Percentiles rank a stretch among this genome's conserved stretches.
These are phyloP conservation scores for Drosophila tripunctata DNA, from an alignment of 2,888 invertebrate species.

Conservation along the genomic window DNA sequence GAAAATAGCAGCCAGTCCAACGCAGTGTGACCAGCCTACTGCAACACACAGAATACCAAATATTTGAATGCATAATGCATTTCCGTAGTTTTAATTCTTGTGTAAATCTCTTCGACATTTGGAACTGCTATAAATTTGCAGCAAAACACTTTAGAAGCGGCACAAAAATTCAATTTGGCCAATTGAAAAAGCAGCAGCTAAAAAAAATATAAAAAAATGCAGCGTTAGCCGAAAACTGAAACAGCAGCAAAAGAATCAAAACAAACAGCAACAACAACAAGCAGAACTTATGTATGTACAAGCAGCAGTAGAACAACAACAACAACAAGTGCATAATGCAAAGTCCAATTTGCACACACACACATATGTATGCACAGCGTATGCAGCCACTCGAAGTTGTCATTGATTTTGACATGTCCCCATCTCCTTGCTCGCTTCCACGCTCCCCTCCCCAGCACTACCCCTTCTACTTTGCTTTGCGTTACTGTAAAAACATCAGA, in stretches of 20 bases:
- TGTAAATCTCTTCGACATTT: slow-evolving; percentile 31
- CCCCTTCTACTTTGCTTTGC: not conserved
- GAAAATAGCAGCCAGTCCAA: not conserved
- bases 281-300: too few relatives aligned
- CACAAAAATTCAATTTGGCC: slow-evolving; percentile 33
- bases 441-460: not conserved
- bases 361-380: slow-evolving; percentile 12
- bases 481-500: slow-evolving; percentile 8
- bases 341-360: slow-evolving; percentile 38
- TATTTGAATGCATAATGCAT: not conserved
- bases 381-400: slow-evolving; percentile 49
- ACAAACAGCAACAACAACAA: slow-evolving; percentile 15
- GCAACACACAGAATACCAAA: not conserved
- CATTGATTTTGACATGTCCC: slow-evolving; percentile 33
- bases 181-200: slow-evolving; percentile 34
- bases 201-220: slow-evolving; percentile 50
- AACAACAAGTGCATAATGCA: slow-evolving; percentile 22
- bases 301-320: not conserved
- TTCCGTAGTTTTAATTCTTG: slow-evolving; percentile 15
- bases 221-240: slow-evolving; percentile 40
- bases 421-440: not conserved
- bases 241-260: slow-evolving; percentile 28
- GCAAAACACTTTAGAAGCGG: slow-evolving; percentile 26
- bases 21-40: not conserved
- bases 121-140: slow-evolving; percentile 29